These are phyloP conservation scores for Amphiura filiformis DNA, from an alignment of 35 echinoderm and acorn worm genomes.

Conservation along the genomic window DNA sequence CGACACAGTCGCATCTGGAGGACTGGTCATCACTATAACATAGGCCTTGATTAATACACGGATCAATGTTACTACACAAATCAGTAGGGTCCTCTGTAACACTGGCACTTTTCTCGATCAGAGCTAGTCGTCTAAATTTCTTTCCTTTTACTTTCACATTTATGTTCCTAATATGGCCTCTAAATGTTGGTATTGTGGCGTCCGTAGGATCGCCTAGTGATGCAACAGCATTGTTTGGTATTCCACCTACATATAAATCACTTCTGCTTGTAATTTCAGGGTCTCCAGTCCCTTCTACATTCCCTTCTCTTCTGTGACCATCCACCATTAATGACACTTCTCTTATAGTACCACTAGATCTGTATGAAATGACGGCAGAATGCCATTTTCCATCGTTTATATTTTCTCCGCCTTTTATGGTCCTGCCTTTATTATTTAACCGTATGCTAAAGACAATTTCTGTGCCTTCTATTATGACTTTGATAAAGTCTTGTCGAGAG, in stretches of 20 bases:
- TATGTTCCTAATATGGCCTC: constrained; percentile 68
- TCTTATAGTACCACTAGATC: constrained; percentile 1
- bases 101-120: constrained; percentile 7
- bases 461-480: constrained; percentile 40
- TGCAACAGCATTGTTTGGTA: constrained; percentile 32
- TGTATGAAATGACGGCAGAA: constrained; percentile 41
- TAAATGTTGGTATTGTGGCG: constrained; percentile 25
- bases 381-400: constrained; percentile 65
- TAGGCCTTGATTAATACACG: constrained; percentile 63
- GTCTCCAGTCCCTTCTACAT: constrained; percentile 36
- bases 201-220: constrained; percentile 42
- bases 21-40: constrained; percentile 61
- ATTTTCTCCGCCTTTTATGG: constrained; percentile 53
- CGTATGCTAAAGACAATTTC: constrained; percentile 48
- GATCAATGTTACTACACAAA: constrained; percentile 67
- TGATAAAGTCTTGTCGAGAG: constrained; percentile 53
- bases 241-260: constrained; percentile 80
- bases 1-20: constrained; percentile 65
- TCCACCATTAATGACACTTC: constrained; percentile 55
- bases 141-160: constrained; percentile 29
- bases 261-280: constrained; percentile 45
- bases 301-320: constrained; percentile 29
- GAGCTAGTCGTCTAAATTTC: constrained; percentile 33
- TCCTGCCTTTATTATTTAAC: constrained; percentile 64
- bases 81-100: constrained; percentile 59